A percentile compares a stretch with the other conserved stretches of the same genome.
phyloP scores from a whole-genome alignment of 1,140 invertebrate genomes.

The Brachionus asplanchnoidis region DNA sequence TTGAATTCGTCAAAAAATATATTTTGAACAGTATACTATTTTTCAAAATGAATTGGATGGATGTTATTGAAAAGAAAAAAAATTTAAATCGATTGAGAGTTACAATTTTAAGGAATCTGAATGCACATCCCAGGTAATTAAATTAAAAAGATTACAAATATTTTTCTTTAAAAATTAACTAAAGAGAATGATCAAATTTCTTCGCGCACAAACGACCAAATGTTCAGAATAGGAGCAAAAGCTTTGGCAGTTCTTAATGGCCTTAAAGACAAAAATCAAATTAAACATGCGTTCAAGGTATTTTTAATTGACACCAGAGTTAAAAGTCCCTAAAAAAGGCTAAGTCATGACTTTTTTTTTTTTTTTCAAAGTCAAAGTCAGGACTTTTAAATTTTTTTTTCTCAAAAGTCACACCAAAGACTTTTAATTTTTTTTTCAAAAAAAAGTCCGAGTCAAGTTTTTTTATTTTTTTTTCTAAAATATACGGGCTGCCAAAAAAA shows the following conservation, averaged over 20 bases:
- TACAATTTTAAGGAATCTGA: constrained; percentile 18
- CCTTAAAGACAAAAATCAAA: neutral
- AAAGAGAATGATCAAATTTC: neutral
- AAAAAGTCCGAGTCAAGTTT: too few relatives aligned
- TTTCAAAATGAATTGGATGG: constrained; percentile 5
- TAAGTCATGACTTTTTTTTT: too few relatives aligned
- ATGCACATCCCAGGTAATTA: neutral
- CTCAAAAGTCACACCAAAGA: too few relatives aligned
- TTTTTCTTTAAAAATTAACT: neutral
- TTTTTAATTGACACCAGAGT: too few relatives aligned
- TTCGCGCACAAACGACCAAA: neutral
- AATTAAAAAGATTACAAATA: neutral
- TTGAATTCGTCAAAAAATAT: neutral
- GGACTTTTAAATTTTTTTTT: too few relatives aligned
- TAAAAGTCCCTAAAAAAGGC: too few relatives aligned
- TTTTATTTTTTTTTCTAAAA: too few relatives aligned
- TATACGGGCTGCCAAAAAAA: too few relatives aligned
- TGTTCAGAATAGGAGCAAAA: constrained; percentile 27
- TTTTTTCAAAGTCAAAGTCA: too few relatives aligned
- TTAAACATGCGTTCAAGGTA: neutral
- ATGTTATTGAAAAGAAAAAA: constrained; percentile 1
- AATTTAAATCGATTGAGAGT: neutral
- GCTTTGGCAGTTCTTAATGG: neutral
- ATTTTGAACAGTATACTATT: neutral
- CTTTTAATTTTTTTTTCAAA: too few relatives aligned